These are phyloP conservation scores for Cheirogaleus medius DNA, from an alignment of 2,113 vertebrate species.

Conservation along the genomic window DNA sequence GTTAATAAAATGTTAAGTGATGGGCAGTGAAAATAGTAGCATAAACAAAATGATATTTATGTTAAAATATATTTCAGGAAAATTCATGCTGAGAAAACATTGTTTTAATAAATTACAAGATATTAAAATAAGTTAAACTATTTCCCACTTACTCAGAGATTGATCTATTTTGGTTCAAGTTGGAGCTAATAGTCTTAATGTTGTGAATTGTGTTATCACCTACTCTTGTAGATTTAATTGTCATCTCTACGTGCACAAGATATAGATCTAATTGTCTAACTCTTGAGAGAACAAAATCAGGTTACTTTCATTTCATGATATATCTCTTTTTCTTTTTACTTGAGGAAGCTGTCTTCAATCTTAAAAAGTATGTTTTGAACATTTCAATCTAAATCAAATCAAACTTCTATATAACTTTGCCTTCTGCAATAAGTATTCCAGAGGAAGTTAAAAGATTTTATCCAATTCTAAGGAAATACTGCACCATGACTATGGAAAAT, in stretches of 20 bases:
- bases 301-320: not conserved
- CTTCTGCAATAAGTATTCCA: not conserved
- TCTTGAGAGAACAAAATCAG: constrained; percentile 1
- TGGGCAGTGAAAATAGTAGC: not conserved
- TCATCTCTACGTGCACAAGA: not conserved
- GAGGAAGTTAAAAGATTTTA: not conserved
- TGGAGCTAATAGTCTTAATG: not conserved
- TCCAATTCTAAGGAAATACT: not conserved
- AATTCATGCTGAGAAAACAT: not conserved
- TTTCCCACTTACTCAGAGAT: not conserved
- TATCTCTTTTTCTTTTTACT: not conserved
- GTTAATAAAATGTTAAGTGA: not conserved
- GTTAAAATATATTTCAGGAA: not conserved
- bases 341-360: not conserved
- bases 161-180: constrained; percentile 35
- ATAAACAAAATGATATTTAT: not conserved
- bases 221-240: constrained; percentile 33
- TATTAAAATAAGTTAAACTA: not conserved
- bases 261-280: constrained; percentile 15
- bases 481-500: not conserved
- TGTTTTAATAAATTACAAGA: not conserved
- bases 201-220: constrained; percentile 12
- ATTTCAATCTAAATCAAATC: not conserved
- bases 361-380: not conserved
- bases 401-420: not conserved